phyloP scores from a whole-genome alignment of 2,888 invertebrate genomes.

The Drosophila anomalata region DNA sequence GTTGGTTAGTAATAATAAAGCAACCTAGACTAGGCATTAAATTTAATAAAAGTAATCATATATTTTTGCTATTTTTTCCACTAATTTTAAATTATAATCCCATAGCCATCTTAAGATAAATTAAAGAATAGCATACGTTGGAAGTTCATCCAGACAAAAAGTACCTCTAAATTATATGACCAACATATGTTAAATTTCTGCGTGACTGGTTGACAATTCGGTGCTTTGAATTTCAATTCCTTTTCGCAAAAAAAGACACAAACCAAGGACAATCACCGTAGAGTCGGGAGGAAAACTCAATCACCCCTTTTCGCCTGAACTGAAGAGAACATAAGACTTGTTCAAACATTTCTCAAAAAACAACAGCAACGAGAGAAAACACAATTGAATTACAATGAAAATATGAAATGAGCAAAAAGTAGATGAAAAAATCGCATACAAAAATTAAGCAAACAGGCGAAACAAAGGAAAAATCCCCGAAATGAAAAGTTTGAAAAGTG shows the following conservation, averaged over 20 bases:
- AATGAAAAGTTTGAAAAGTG: slow-evolving; percentile 57
- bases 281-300: slow-evolving; percentile 11
- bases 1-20: background rate
- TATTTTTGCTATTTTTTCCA: background rate
- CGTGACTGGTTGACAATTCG: slow-evolving; percentile 67
- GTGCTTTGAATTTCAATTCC: slow-evolving; percentile 75
- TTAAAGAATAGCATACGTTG: slow-evolving; percentile 14
- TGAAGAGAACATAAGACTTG: slow-evolving; percentile 54
- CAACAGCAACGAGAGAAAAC: slow-evolving; percentile 43
- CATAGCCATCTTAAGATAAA: too few relatives aligned
- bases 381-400: slow-evolving; percentile 79
- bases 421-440: slow-evolving; percentile 46
- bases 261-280: slow-evolving; percentile 14
- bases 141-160: slow-evolving; percentile 39
- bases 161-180: slow-evolving; percentile 60
- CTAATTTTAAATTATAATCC: too few relatives aligned
- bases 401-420: slow-evolving; percentile 66
- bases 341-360: slow-evolving; percentile 67
- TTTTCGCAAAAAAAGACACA: slow-evolving; percentile 1
- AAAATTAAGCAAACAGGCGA: slow-evolving; percentile 72
- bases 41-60: background rate
- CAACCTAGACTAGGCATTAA: background rate
- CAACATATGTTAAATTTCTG: slow-evolving; percentile 74
- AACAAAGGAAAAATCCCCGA: slow-evolving; percentile 60
- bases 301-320: slow-evolving; percentile 54